Conservation (phyloP, 1,140 invertebrate species). For the Helicoverpa zea region DNA sequence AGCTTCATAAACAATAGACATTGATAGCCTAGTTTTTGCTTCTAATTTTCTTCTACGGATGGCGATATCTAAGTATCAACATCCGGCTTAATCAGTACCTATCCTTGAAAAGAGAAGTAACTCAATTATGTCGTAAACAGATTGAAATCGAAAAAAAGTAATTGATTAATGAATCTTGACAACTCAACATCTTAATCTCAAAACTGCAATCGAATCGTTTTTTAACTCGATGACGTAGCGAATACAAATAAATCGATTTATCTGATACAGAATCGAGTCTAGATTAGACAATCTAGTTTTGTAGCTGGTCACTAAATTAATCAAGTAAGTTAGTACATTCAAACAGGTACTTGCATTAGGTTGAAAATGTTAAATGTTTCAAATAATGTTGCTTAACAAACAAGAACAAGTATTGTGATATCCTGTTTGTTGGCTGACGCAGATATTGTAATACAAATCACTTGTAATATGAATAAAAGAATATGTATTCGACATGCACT, state of each 20-base stretch:
- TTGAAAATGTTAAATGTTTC: neutral
- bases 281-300: neutral
- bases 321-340: neutral
- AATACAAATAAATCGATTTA: neutral
- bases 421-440: conserved; percentile 17
- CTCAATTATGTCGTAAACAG: neutral
- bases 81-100: too few species aligned
- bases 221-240: neutral
- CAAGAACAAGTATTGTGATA: neutral
- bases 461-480: conserved; percentile 11
- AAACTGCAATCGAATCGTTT: too few species aligned
- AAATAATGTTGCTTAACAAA: conserved; percentile 3
- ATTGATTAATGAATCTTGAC: neutral
- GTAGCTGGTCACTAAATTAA: neutral
- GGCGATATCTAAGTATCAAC: too few species aligned
- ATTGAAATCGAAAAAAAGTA: neutral
- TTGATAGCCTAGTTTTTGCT: too few species aligned
- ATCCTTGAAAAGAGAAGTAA: too few species aligned
- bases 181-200: too few species aligned
- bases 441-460: conserved; percentile 26
- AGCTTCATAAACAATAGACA: too few species aligned
- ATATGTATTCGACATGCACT: neutral
- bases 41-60: too few species aligned
- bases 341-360: neutral
- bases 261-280: neutral